Conservation (phyloP, 2,113 vertebrate species). For the Neotragus moschatus region DNA sequence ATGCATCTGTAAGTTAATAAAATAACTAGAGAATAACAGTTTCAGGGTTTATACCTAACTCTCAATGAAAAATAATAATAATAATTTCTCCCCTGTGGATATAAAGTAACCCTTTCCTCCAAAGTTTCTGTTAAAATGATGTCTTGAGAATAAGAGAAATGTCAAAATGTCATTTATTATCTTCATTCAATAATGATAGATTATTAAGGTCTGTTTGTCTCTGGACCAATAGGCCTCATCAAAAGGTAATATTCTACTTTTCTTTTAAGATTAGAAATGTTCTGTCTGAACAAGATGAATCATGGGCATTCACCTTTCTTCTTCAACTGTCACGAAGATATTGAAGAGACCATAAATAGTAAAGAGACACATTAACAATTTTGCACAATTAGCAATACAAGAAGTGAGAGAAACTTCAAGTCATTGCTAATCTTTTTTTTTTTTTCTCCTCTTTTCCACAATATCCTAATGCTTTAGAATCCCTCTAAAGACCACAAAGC, state of each 20-base stretch:
- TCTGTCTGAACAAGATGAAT: not conserved
- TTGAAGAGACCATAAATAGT: not conserved
- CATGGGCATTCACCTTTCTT: not conserved
- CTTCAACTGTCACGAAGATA: not conserved
- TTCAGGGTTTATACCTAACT: not conserved
- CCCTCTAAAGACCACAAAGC: not conserved
- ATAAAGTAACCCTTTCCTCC: not conserved
- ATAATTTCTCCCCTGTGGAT: not conserved
- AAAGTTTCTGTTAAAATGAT: slow-evolving; percentile 18
- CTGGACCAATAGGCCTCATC: not conserved
- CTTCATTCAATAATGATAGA: not conserved
- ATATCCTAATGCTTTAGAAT: not conserved
- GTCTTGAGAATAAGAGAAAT: slow-evolving; percentile 7
- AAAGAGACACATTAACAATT: not conserved
- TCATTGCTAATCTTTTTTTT: not conserved
- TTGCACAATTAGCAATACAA: not conserved
- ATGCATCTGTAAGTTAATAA: slow-evolving; percentile 47
- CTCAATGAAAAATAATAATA: not conserved
- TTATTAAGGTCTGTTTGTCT: not conserved
- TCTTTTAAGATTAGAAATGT: not conserved
- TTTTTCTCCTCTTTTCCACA: not conserved
- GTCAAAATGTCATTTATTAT: not conserved
- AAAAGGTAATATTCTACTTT: not conserved
- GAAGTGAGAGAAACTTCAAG: not conserved
- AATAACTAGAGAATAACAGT: not conserved